These are phyloP conservation scores for Eonycteris spelaea DNA, from an alignment of 2,113 vertebrate species.

Conservation along the genomic window DNA sequence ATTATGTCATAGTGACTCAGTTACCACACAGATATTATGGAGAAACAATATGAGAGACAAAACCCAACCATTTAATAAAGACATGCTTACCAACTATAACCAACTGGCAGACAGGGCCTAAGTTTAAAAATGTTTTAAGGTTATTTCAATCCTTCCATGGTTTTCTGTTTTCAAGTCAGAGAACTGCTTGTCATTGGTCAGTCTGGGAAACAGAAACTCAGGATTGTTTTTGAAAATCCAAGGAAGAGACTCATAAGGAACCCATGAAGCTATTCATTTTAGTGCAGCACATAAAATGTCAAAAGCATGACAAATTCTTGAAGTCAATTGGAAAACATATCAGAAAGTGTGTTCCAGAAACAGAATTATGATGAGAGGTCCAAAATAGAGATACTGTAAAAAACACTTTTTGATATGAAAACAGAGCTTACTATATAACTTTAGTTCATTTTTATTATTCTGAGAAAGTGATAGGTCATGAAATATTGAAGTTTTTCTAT, in stretches of 20 bases:
- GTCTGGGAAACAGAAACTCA: constrained; percentile 39
- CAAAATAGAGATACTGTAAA: not conserved
- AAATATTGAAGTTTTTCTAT: not conserved
- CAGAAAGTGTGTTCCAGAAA: constrained; percentile 40
- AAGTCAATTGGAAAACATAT: constrained; percentile 33
- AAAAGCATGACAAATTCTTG: constrained; percentile 36
- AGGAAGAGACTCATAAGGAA: constrained; percentile 56
- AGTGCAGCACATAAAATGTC: not conserved
- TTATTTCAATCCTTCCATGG: not conserved
- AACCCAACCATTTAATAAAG: not conserved
- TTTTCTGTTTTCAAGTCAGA: not conserved
- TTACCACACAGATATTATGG: not conserved
- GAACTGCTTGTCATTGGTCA: not conserved
- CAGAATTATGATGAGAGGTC: not conserved
- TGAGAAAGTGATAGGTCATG: not conserved
- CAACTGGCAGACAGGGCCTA: not conserved
- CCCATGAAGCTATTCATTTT: constrained; percentile 50
- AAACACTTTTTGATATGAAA: not conserved
- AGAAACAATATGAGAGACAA: not conserved
- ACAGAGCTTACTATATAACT: not conserved
- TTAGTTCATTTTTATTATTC: not conserved
- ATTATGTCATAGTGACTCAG: constrained; percentile 13
- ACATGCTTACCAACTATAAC: not conserved
- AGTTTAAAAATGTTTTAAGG: not conserved
- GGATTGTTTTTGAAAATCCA: constrained; percentile 17